phyloP scores from a whole-genome alignment of 2,888 invertebrate species.

The Lycocerus yunnanus region DNA sequence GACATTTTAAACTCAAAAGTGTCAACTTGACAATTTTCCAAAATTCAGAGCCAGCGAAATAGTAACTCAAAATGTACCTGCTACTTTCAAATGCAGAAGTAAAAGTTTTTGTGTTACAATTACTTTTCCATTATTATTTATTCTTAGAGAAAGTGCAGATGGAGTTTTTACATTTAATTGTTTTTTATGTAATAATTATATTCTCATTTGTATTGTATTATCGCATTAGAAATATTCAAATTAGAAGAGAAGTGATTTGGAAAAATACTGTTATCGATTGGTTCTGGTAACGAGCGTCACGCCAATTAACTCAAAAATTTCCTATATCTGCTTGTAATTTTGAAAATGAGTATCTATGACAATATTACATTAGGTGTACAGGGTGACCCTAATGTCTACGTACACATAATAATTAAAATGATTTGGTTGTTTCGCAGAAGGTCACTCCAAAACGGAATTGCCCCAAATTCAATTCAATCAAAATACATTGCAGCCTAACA shows the following conservation, averaged over 20 bases:
- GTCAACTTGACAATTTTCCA: neutral
- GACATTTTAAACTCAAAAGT: neutral
- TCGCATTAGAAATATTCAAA: neutral
- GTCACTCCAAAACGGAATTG: neutral
- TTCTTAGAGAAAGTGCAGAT: slow-evolving; percentile 21
- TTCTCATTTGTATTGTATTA: neutral
- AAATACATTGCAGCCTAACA: neutral
- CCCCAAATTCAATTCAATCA: neutral
- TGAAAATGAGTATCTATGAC: too few relatives aligned
- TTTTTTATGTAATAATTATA: slow-evolving; percentile 8
- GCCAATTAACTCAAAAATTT: neutral
- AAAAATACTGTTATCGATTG: neutral
- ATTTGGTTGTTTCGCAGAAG: neutral
- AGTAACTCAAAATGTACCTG: too few relatives aligned
- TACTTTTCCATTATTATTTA: slow-evolving; percentile 2
- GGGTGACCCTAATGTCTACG: too few relatives aligned
- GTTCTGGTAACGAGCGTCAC: neutral
- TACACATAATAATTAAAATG: too few relatives aligned
- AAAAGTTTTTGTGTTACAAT: slow-evolving; percentile 17
- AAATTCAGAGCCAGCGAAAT: neutral
- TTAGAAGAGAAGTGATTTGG: neutral
- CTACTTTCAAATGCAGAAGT: slow-evolving; percentile 26
- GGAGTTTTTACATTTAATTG: slow-evolving; percentile 7
- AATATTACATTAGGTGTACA: neutral
- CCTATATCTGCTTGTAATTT: neutral